Evolutionary conservation across 2,113 vertebrate species (phyloP), one percentile per base, ranked within the genome.

Genomic region (Taxidea taxus): DNA sequence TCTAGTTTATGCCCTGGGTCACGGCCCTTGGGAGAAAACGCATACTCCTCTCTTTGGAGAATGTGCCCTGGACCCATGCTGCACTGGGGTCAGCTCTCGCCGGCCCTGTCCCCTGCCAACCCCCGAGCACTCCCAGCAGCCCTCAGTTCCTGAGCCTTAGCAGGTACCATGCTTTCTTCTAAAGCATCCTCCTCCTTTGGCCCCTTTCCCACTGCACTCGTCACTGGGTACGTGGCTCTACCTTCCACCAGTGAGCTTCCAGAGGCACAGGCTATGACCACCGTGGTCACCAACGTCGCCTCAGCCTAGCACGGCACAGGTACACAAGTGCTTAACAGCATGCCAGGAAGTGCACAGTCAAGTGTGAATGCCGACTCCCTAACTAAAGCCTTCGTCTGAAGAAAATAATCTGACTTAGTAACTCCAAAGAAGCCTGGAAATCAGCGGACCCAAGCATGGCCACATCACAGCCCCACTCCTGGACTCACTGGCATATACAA

Each of bases 71-170:
- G 60, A 7, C 39, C 72, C 39, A 31, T 0, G 18, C 44, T 23
- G 0, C 58, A 42, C 2, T 0, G 0, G 14, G 14, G 44, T 8
- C 39, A 64, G 51, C 42, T 89, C 51, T 1, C 3, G 14, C 37
- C 1, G 0, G 0, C 34, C 37, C 27, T 1, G 12, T 15, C 62
- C 62, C 3, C 62, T 12, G 5, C 62, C 62, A 20, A 25, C 1
- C 60, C 70, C 83, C 6, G 5, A 42, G 14, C 4, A 25, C 80
- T 72, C 49, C 51, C 25, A 23, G 20, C 16, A 31, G 29, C 78
- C 70, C 37, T 47, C 37, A 29, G 39, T 29, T 80, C 18, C 37
- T 49, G 27, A 91, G 54, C 44, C 44, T 89, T 2, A 54, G 70
- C 34, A 58, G 62, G 16, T 47, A 3, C 49, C 54, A 34, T 10